These are phyloP conservation scores for Orientallactaga bullata DNA, from an alignment of 2,113 vertebrate genomes.

Conservation along the genomic window DNA sequence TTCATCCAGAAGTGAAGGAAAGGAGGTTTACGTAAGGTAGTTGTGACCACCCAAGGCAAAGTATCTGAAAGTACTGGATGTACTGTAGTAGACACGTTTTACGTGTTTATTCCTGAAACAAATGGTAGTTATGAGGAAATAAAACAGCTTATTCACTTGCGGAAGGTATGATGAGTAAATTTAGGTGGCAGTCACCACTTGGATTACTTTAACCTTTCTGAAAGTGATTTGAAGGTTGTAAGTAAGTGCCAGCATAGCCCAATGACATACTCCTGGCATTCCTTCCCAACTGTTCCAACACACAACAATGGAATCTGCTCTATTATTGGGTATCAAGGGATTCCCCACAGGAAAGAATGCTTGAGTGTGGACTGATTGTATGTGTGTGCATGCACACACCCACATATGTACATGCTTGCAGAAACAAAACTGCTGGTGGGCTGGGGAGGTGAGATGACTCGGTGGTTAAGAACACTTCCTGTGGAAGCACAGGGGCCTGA, in stretches of 20 bases:
- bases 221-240: background rate
- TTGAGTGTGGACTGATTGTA: background rate
- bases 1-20: background rate
- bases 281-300: background rate
- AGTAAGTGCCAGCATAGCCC: background rate
- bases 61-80: accelerated
- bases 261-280: no score
- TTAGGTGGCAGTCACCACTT: no score
- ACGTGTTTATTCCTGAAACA: background rate
- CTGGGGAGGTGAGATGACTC: no score
- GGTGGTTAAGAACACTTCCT: no score
- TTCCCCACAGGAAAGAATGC: background rate
- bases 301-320: background rate
- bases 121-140: background rate
- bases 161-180: background rate
- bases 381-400: background rate
- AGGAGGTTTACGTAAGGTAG: no score
- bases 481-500: no score
- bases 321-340: background rate
- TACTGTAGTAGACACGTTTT: background rate
- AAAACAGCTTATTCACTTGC: no score
- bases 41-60: accelerated
- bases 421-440: no score
- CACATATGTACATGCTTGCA: no score
- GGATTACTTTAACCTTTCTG: background rate